A percentile compares a stretch with the other conserved stretches of the same genome.
Evolutionary conservation across 1,140 invertebrate species (phyloP).

Genomic region (Tetramorium simillimum): DNA sequence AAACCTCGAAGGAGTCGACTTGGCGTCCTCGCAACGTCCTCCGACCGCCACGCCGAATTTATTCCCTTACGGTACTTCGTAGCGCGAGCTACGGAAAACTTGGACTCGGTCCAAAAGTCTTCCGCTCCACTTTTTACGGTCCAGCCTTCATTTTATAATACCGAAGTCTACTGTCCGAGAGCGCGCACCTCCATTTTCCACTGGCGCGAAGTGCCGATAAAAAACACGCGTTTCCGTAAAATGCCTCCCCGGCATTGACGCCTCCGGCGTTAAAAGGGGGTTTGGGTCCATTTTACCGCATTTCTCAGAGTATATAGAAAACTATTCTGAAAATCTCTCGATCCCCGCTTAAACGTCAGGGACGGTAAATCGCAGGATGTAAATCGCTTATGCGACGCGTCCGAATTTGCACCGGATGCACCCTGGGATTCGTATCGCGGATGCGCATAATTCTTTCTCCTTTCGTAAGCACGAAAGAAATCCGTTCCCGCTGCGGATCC

Average conservation of each 20-base stretch:
- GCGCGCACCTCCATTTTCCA: constrained; percentile 36
- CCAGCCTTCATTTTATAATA: constrained; percentile 58
- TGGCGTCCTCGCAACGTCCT: constrained; percentile 55
- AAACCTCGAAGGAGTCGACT: constrained; percentile 59
- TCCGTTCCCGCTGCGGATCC: constrained; percentile 27
- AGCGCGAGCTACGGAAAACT: constrained; percentile 41
- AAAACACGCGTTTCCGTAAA: constrained; percentile 57
- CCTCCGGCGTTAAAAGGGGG: neutral
- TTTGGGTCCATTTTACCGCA: constrained; percentile 15
- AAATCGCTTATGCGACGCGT: constrained; percentile 44
- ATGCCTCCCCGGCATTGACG: constrained; percentile 31
- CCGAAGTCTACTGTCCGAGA: constrained; percentile 52
- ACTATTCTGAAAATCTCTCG: neutral
- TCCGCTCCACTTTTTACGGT: constrained; percentile 55
- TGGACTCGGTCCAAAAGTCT: constrained; percentile 51
- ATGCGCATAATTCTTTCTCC: constrained; percentile 51
- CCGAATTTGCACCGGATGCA: constrained; percentile 26
- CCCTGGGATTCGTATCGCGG: constrained; percentile 19
- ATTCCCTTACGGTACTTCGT: constrained; percentile 38
- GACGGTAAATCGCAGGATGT: neutral
- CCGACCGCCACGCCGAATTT: constrained; percentile 35
- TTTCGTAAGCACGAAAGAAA: constrained; percentile 37
- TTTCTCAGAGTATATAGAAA: neutral
- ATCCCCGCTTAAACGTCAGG: neutral
- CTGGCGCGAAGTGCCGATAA: constrained; percentile 50